Base-by-base conservation (phyloP, 2,113 vertebrate species). In the Sylvilagus bachmani region DNA sequence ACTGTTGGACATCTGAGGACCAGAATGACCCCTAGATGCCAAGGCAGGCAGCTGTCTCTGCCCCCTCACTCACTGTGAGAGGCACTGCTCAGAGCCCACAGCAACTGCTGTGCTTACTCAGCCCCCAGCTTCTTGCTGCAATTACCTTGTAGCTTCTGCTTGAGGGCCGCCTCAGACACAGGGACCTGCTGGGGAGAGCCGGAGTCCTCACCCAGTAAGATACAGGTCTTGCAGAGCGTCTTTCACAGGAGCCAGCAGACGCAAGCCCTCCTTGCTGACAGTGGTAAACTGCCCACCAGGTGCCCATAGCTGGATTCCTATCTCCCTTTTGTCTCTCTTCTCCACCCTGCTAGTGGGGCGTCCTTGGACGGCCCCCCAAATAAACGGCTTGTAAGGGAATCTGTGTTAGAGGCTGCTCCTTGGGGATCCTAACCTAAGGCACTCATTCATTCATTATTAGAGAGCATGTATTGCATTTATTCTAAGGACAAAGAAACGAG, bases 401-500 rank as follows among this genome's bases (percentile, higher is more conserved):
- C 24, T 62, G 24, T 22, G 24, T 14, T 62, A 38, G 21, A 2
- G 31, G 79, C 79, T 89, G 4, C 55, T 71, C 73, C 49, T 53
- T 4, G 2, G 22, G 4, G 5, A 31, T 10, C 2, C 53, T 64
- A 90, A 64, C 7, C 27, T 74, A 74, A 87, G 24, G 27, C 4
- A 80, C 3, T 67, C 53, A 53, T 38, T 77, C 33, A 62, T 79
- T 90, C 44, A 66, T 80, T 79, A 84, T 27, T 10, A 38, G 85
- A 93, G n/a, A 94, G 67, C 1, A 89, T 71, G 36, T 85, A 24
- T 55, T 78, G 94, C 7, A 9, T 55, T 55, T 79, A 80, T 75
- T 61, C 16, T 33, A 29, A 33, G 5, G 13, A 67, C 38, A 33
- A 85, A 71, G 73, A 88, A 93, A 55, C 55, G 10, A 24, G 36